These are phyloP conservation scores for Hyla sarda DNA, from an alignment of 2,113 vertebrate species.

Conservation along the genomic window DNA sequence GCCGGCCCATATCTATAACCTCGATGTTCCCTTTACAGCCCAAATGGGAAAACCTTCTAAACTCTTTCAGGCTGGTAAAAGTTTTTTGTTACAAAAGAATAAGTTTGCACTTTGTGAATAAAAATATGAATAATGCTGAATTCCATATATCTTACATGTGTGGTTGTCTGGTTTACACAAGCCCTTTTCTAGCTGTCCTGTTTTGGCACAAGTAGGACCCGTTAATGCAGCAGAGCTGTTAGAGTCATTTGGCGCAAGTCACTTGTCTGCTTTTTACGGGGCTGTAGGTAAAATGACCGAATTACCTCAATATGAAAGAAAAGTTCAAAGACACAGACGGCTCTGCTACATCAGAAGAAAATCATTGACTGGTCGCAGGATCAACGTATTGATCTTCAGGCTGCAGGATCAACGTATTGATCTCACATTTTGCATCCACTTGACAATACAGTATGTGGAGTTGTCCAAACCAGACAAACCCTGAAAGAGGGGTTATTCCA, in stretches of 20 bases:
- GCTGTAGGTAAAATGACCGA: not conserved
- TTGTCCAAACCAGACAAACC: not conserved
- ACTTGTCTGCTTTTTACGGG: not conserved
- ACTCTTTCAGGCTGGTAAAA: not conserved
- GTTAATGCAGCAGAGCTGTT: not conserved
- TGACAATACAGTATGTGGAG: not conserved
- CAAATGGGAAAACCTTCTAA: not conserved
- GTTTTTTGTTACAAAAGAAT: conserved; percentile 3
- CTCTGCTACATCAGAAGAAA: not conserved
- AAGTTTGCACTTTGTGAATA: not conserved
- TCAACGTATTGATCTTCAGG: too few species aligned
- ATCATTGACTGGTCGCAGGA: not conserved
- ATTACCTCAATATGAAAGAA: not conserved
- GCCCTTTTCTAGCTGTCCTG: not conserved
- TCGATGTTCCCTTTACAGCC: not conserved
- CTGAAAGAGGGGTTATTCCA: not conserved
- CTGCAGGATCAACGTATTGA: not conserved
- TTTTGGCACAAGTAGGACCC: not conserved
- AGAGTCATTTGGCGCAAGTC: not conserved
- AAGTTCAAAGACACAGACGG: not conserved
- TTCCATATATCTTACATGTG: not conserved
- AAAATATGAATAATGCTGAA: not conserved
- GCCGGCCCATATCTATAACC: too few species aligned
- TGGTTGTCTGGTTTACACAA: not conserved
- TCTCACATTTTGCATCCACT: too few species aligned